Evolutionary conservation across 2,113 vertebrate species (phyloP).

Genomic region (Anseranas semipalmata): DNA sequence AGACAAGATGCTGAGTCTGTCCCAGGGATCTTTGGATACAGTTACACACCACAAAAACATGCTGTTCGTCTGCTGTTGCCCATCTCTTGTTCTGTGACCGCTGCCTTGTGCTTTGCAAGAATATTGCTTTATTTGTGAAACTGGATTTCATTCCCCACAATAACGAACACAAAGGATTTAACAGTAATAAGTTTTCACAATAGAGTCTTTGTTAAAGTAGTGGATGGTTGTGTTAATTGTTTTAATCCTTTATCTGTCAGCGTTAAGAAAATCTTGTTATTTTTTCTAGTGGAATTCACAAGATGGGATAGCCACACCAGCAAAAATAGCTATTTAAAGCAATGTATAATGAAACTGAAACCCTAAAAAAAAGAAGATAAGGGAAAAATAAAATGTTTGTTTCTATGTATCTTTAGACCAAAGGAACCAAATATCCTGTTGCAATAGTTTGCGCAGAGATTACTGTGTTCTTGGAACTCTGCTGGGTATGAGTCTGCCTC

Average conservation of each 20-base stretch:
- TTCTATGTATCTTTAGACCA: not conserved
- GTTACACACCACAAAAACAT: not conserved
- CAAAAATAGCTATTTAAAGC: not conserved
- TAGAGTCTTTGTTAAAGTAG: not conserved
- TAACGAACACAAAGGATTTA: not conserved
- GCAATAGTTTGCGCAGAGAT: not conserved
- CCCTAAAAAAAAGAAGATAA: not conserved
- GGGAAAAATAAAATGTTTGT: not conserved
- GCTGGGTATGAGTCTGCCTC: not conserved
- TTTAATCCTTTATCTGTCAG: not conserved
- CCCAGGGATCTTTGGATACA: not conserved
- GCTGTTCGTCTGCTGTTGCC: not conserved
- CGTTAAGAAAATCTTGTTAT: too few relatives aligned
- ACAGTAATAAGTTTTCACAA: not conserved
- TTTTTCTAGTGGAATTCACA: not conserved
- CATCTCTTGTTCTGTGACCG: not conserved
- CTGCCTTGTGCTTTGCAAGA: not conserved
- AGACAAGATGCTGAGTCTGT: not conserved
- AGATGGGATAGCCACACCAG: not conserved
- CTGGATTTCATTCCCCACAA: not conserved
- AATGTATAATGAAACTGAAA: not conserved
- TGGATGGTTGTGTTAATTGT: not conserved
- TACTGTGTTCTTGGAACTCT: not conserved
- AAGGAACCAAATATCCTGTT: not conserved
- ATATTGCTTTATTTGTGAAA: not conserved